Base-by-base conservation (phyloP, 2,113 vertebrate species). In the Glareola pratincola region DNA sequence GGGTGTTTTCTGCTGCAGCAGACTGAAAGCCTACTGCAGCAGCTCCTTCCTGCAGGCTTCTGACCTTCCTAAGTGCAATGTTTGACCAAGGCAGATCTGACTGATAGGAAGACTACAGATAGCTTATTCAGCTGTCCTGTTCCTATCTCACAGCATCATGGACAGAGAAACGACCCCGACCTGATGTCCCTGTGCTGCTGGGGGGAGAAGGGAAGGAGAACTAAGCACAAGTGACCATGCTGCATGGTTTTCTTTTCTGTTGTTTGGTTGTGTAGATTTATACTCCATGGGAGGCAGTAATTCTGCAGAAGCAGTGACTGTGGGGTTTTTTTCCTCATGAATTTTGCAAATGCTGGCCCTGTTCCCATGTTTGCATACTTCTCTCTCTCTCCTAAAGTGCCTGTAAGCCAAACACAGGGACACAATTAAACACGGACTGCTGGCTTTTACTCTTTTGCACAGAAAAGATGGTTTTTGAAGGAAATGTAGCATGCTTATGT, bases 331-430 rank as follows among this genome's bases (percentile, higher is more conserved):
- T 94, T 90, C 85, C 85, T 92, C 79, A 60, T 69, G 53, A 93
- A 78, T 78, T 93, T 95, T 63, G 85, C 83, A 76, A 92, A 84
- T 43, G 41, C 54, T 95, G 90, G 85, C 88, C 43, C 67, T 15
- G 45, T 85, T 94, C 92, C 90, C 41, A 27, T 82, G 41, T 95
- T 93, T 92, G 85, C 57, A 37, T 91, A 73, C 29, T 89, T 91
- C 69, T 75, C 41, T 78, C 54, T 64, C 27, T 82, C 78, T 53
- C 78, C 59, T 69, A 29, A 90, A 68, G 90, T 24, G 63, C 75
- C 54, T 0, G 0, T n/a, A 90, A 95, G 63, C 63, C 88, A 92
- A 90, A 88, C 71, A 69, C 47, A 77, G 60, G 37, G 12, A 84
- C 59, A 34, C 63, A 71, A 48, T 95, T 66, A 92, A 97, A 69